Conservation (phyloP, 2,888 invertebrate genomes). For the Acronicta psi region DNA sequence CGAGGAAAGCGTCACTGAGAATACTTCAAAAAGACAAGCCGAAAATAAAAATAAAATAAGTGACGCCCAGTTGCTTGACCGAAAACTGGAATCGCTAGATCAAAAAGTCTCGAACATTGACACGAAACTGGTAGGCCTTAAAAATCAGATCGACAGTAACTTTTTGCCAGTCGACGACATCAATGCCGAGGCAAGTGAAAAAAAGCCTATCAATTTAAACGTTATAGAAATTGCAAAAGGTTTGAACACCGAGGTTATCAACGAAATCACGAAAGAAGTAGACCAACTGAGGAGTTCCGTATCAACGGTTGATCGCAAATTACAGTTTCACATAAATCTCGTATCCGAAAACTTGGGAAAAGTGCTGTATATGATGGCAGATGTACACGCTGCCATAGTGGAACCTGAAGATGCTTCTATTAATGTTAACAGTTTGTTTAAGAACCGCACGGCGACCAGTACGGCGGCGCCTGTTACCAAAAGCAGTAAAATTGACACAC, state of each 20-base stretch:
- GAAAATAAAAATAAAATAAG: conserved; percentile 65
- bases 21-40: conserved; percentile 61
- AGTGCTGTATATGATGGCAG: conserved; percentile 93
- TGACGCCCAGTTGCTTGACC: conserved; percentile 89
- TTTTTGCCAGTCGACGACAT: conserved; percentile 94
- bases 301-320: conserved; percentile 93
- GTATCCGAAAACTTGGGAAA: conserved; percentile 95
- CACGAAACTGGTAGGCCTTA: conserved; percentile 92
- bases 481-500: conserved; percentile 93
- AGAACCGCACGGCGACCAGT: conserved; percentile 89
- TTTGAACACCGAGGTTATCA: conserved; percentile 94
- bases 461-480: conserved; percentile 89
- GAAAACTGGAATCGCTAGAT: conserved; percentile 92
- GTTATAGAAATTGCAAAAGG: conserved; percentile 95
- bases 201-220: conserved; percentile 95
- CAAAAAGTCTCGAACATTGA: conserved; percentile 96
- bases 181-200: conserved; percentile 96
- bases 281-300: conserved; percentile 94
- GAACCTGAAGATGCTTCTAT: conserved; percentile 91
- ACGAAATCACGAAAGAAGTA: conserved; percentile 94
- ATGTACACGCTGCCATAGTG: conserved; percentile 95
- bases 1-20: conserved; percentile 76
- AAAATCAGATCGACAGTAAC: conserved; percentile 95
- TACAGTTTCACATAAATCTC: conserved; percentile 95
- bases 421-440: conserved; percentile 84